A percentile compares a stretch with the other conserved stretches of the same genome.
Evolutionary conservation across 2,113 vertebrate genomes (phyloP).

Genomic region (Bothrops jararaca): DNA sequence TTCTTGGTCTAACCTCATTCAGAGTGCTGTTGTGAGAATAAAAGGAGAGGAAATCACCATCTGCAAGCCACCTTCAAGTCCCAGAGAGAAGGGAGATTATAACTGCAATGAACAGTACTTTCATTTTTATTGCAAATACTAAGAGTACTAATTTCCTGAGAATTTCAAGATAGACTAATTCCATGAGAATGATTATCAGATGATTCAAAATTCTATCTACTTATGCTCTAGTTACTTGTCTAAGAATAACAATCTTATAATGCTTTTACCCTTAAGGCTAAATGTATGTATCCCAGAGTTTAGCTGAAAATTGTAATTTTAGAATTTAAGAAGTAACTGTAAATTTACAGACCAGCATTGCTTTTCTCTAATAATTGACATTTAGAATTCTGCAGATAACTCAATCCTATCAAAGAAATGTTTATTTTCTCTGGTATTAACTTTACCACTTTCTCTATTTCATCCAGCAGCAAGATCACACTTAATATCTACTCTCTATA

Average conservation of each 20-base stretch:
- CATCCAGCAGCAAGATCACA: background rate
- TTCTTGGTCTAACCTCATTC: background rate
- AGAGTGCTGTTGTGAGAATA: background rate
- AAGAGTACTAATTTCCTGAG: background rate
- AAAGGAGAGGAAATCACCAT: background rate
- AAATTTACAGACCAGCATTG: background rate
- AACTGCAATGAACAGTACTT: background rate
- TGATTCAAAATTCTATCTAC: background rate
- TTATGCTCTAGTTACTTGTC: background rate
- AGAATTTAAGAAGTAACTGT: background rate
- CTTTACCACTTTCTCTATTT: background rate
- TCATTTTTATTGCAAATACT: background rate
- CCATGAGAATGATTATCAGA: background rate
- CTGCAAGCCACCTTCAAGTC: background rate
- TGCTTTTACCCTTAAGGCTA: background rate
- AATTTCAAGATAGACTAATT: background rate
- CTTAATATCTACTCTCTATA: background rate
- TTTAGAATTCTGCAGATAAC: background rate
- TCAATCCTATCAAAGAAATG: background rate
- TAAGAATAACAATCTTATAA: background rate
- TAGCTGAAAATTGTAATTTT: background rate
- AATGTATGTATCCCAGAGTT: background rate
- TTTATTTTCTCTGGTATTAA: background rate
- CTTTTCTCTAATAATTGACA: background rate
- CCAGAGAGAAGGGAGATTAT: background rate